Conservation (phyloP, 2,888 invertebrate species). For the Metopia argyrocephala region DNA sequence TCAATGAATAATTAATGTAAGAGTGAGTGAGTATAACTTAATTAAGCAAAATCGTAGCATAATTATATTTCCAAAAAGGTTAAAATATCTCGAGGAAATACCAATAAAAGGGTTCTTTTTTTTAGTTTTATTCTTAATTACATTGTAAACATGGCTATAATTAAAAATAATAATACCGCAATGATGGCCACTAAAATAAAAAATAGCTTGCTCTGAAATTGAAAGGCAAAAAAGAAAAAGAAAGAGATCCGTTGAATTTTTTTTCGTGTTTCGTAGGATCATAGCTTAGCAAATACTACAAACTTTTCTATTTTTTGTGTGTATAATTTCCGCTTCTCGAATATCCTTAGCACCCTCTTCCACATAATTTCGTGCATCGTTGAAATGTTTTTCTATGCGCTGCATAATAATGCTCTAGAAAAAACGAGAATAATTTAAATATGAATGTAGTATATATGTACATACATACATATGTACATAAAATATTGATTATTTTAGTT, state of each 20-base stretch:
- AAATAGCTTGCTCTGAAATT: slow-evolving; percentile 59
- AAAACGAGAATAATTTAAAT: background rate
- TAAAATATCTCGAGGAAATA: background rate
- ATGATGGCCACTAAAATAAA: slow-evolving; percentile 41
- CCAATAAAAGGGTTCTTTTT: background rate
- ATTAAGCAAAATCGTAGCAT: background rate
- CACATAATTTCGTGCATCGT: slow-evolving; percentile 55
- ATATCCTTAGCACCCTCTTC: slow-evolving; percentile 52
- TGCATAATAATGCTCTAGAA: slow-evolving; percentile 50
- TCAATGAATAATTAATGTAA: no score
- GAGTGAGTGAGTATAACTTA: no score
- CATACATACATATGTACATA: no score
- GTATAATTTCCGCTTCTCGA: slow-evolving; percentile 67
- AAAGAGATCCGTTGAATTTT: background rate
- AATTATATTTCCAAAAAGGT: background rate
- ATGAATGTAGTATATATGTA: background rate
- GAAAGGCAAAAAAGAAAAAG: slow-evolving; percentile 26
- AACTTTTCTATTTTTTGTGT: slow-evolving; percentile 70
- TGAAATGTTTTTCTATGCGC: slow-evolving; percentile 58
- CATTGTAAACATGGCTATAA: slow-evolving; percentile 22
- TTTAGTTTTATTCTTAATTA: background rate
- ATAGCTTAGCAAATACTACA: slow-evolving; percentile 38
- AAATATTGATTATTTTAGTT: no score
- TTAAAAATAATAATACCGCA: slow-evolving; percentile 46
- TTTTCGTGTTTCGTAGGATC: background rate